These are phyloP conservation scores for Orchestes rusci DNA, from an alignment of 2,888 invertebrate species.

Conservation along the genomic window DNA sequence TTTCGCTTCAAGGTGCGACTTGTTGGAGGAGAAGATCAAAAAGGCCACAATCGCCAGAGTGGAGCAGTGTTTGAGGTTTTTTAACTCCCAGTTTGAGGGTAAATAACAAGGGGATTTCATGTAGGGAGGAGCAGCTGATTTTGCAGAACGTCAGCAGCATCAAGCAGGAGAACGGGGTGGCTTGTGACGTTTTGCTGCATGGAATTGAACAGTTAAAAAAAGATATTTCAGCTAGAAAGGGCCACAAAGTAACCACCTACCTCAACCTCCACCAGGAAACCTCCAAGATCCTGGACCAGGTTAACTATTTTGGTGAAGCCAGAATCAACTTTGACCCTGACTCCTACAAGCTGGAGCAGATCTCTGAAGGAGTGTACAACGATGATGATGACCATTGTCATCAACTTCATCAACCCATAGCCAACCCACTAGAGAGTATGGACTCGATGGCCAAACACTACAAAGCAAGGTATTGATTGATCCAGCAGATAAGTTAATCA, in stretches of 20 bases:
- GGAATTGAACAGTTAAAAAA: slow-evolving; percentile 45
- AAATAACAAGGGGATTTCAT: slow-evolving; percentile 1
- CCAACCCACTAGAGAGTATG: slow-evolving; percentile 48
- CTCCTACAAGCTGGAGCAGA: slow-evolving; percentile 49
- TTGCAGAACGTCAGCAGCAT: slow-evolving; percentile 44
- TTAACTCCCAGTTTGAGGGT: not conserved
- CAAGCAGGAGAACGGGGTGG: slow-evolving; percentile 45
- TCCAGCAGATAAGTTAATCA: not conserved
- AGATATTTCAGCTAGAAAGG: slow-evolving; percentile 37
- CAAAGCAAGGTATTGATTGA: slow-evolving; percentile 39
- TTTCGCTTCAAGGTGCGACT: slow-evolving; percentile 52
- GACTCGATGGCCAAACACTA: slow-evolving; percentile 47
- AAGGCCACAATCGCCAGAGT: slow-evolving; percentile 50
- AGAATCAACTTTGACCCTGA: slow-evolving; percentile 52
- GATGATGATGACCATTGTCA: slow-evolving; percentile 47
- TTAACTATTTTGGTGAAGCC: slow-evolving; percentile 52
- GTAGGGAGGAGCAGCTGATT: slow-evolving; percentile 42
- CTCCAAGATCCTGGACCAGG: slow-evolving; percentile 50
- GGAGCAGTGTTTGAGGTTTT: slow-evolving; percentile 38
- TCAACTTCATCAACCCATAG: slow-evolving; percentile 25
- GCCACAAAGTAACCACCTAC: slow-evolving; percentile 47
- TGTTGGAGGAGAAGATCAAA: slow-evolving; percentile 49
- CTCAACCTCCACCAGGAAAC: slow-evolving; percentile 53
- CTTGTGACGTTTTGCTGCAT: slow-evolving; percentile 44
- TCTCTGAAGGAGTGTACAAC: slow-evolving; percentile 44